Evolutionary conservation across 2,888 invertebrate species (phyloP).

Genomic region (Sarcophaga caerulescens): DNA sequence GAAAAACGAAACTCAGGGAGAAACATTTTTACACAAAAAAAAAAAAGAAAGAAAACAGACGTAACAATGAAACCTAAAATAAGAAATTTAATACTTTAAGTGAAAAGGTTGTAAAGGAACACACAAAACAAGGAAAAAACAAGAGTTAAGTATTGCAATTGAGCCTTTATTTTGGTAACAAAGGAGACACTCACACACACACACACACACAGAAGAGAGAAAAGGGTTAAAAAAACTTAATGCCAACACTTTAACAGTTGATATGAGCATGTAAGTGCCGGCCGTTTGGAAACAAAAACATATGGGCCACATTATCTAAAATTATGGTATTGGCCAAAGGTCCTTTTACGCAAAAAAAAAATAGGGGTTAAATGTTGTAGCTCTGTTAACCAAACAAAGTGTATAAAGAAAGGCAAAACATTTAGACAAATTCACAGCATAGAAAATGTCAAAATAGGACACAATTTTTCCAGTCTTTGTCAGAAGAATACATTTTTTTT

Average conservation of each 20-base stretch:
- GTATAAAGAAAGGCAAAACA: constrained; percentile 13
- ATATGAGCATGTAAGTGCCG: not conserved
- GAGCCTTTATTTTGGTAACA: not conserved
- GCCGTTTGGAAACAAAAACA: constrained; percentile 53
- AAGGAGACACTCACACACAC: not conserved
- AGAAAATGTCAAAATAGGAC: constrained; percentile 48
- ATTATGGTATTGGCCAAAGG: constrained; percentile 33
- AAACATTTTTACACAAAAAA: not conserved
- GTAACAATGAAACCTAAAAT: constrained; percentile 20
- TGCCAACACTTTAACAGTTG: constrained; percentile 21
- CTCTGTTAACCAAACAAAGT: not conserved
- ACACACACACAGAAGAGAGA: no score
- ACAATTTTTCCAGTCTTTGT: not conserved
- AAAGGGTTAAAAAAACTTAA: constrained; percentile 30
- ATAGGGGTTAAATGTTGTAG: constrained; percentile 40
- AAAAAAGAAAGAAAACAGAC: no score
- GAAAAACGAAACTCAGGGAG: not conserved
- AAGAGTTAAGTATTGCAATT: not conserved
- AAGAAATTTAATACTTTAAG: constrained; percentile 64
- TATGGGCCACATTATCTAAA: constrained; percentile 61
- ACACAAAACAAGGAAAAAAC: not conserved
- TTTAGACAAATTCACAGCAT: constrained; percentile 3
- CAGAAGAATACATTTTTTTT: constrained; percentile 1
- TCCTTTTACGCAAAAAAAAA: not conserved
- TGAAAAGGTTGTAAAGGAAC: not conserved